Base-by-base conservation (phyloP, 2,888 invertebrate species). In the Temnothorax rugatulus region DNA sequence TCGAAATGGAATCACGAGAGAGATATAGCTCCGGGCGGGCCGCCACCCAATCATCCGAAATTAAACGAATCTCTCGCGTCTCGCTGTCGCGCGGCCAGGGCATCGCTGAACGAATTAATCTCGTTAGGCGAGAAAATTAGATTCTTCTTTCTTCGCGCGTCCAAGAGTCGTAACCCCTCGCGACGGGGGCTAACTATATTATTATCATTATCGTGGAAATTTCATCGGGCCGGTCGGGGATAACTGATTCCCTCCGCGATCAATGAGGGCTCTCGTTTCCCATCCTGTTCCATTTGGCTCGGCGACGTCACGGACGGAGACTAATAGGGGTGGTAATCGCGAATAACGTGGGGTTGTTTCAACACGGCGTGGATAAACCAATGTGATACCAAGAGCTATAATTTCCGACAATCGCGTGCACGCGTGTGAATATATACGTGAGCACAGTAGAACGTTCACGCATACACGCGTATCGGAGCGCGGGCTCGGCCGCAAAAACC, bases 171-270 rank as follows among this genome's bases (percentile, higher is more conserved):
- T 25, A 21, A 54, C n/a, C 77, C 83, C 66, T 52, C 86, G 29
- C 7, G 74, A 54, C 81, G 66, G 77, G 50, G 34, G 21, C 21
- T 61, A 50, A 54, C 75, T 52, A 82, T 84, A 90, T 90, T 90
- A 87, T 89, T 90, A 88, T 89, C 83, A 84, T 89, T 86, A 90
- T 74, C 84, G 77, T 83, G 84, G 84, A 86, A 89, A 89, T 86
- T 87, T 86, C 89, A 82, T 82, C 84, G 83, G 7, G 38, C 34
- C 74, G 59, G 79, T 71, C 63, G 66, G 77, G 29, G 84, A 75
- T 89, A 90, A 90, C 86, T 84, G 87, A 88, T 88, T 88, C 76
- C 54, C 82, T 59, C 11, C 47, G 57, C 41, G 44, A 64, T 13
- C 13, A 25, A 66, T 76, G 63, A 79, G 68, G 71, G 64, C 52